Conservation (phyloP, 2,888 invertebrate species). For the Coenonympha glycerion region DNA sequence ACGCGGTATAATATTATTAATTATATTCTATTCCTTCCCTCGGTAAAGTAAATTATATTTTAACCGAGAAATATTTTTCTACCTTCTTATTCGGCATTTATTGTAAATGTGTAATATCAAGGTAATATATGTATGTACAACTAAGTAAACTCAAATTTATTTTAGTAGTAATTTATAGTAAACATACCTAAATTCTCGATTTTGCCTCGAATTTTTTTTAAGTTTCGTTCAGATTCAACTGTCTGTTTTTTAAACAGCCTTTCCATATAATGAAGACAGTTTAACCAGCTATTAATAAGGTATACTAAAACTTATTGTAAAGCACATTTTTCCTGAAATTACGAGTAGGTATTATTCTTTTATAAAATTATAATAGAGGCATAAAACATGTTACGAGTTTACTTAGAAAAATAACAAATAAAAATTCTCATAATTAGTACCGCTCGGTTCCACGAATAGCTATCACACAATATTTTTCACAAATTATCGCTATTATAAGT, state of each 20-base stretch:
- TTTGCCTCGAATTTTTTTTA: too few species aligned
- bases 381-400: conserved; percentile 4
- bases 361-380: neutral
- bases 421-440: conserved; percentile 12
- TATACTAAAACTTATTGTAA: neutral
- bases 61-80: neutral
- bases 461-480: conserved; percentile 14
- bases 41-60: neutral
- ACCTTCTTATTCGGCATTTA: too few species aligned
- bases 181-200: too few species aligned
- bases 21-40: neutral
- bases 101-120: too few species aligned
- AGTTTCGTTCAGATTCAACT: too few species aligned
- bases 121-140: too few species aligned
- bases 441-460: conserved; percentile 10
- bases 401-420: conserved; percentile 4
- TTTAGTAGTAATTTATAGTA: too few species aligned
- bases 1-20: neutral
- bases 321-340: neutral
- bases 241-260: too few species aligned
- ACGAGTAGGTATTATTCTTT: neutral
- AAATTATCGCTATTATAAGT: conserved; percentile 20
- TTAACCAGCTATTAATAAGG: neutral
- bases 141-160: too few species aligned
- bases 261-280: too few species aligned